Percentiles rank a stretch among this genome's conserved stretches.
Evolutionary conservation across 2,888 invertebrate species (phyloP).

Genomic region (Cryptocheilus praepositus): DNA sequence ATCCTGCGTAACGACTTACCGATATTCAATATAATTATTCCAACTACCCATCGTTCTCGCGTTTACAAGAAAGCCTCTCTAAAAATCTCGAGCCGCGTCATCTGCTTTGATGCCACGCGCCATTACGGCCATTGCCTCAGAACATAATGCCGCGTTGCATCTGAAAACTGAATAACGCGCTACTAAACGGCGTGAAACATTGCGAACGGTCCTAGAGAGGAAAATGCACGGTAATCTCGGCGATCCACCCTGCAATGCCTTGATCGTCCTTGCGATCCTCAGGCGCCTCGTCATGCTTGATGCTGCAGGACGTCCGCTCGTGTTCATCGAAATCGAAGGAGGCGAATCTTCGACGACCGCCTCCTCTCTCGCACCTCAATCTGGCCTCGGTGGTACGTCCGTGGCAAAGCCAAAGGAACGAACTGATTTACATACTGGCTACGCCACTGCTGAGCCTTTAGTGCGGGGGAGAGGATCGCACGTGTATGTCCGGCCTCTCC

Average conservation of each 20-base stretch:
- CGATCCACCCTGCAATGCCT: background rate
- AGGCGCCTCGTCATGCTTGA: slow-evolving; percentile 27
- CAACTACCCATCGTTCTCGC: too few relatives aligned
- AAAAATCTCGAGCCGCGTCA: too few relatives aligned
- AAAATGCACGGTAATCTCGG: too few relatives aligned
- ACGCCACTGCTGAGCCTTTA: slow-evolving; percentile 62
- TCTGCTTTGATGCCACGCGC: too few relatives aligned
- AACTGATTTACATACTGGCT: slow-evolving; percentile 70
- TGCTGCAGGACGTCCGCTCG: slow-evolving; percentile 22
- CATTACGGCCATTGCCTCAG: too few relatives aligned
- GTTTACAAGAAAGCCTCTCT: too few relatives aligned
- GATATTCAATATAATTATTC: too few relatives aligned
- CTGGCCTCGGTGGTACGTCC: slow-evolving; percentile 12
- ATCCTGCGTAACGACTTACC: too few relatives aligned
- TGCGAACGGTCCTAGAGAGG: background rate
- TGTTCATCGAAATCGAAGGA: slow-evolving; percentile 41
- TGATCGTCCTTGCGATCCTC: slow-evolving; percentile 18
- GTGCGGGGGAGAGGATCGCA: slow-evolving; percentile 58
- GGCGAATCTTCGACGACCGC: slow-evolving; percentile 35
- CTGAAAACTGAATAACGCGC: too few relatives aligned
- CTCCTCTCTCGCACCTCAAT: slow-evolving; percentile 33
- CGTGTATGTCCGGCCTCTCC: slow-evolving; percentile 38
- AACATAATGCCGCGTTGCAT: too few relatives aligned
- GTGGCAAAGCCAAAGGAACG: slow-evolving; percentile 45
- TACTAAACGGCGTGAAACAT: background rate